Evolutionary conservation across 1,140 invertebrate genomes (phyloP).

Genomic region (Phymorhynchus buccinoides): DNA sequence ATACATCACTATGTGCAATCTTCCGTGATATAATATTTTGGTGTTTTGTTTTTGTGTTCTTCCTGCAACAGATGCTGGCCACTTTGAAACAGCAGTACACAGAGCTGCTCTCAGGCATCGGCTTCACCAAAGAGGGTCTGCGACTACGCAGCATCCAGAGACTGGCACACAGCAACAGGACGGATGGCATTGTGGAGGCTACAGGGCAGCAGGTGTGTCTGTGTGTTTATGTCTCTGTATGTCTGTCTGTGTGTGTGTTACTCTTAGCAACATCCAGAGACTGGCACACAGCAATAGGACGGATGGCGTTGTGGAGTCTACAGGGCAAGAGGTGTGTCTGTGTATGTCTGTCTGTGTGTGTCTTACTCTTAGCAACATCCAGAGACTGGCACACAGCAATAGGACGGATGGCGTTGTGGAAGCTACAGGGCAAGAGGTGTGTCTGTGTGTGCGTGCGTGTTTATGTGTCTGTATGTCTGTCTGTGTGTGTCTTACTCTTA

Average conservation of each 20-base stretch:
- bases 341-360: too few relatives aligned
- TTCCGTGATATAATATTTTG: too few relatives aligned
- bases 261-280: too few relatives aligned
- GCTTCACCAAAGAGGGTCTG: slow-evolving; percentile 65
- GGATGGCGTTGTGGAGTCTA: too few relatives aligned
- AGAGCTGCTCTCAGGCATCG: slow-evolving; percentile 70
- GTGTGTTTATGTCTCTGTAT: neutral
- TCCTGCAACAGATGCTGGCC: slow-evolving; percentile 62
- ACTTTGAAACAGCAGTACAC: slow-evolving; percentile 71
- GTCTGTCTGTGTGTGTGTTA: too few relatives aligned
- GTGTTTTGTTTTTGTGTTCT: neutral
- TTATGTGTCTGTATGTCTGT: too few relatives aligned
- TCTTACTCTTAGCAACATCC: too few relatives aligned
- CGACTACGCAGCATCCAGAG: slow-evolving; percentile 73
- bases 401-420: slow-evolving; percentile 81
- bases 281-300: too few relatives aligned
- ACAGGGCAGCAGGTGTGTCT: slow-evolving; percentile 79
- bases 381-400: slow-evolving; percentile 72
- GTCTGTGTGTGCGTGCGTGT: too few relatives aligned
- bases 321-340: too few relatives aligned
- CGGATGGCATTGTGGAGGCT: slow-evolving; percentile 80
- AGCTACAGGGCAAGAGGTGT: slow-evolving; percentile 81
- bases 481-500: too few relatives aligned
- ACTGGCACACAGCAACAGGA: slow-evolving; percentile 72
- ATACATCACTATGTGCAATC: too few relatives aligned